These are phyloP conservation scores for Tenualosa ilisha DNA, from an alignment of 2,797 vertebrate species.

Conservation along the genomic window DNA sequence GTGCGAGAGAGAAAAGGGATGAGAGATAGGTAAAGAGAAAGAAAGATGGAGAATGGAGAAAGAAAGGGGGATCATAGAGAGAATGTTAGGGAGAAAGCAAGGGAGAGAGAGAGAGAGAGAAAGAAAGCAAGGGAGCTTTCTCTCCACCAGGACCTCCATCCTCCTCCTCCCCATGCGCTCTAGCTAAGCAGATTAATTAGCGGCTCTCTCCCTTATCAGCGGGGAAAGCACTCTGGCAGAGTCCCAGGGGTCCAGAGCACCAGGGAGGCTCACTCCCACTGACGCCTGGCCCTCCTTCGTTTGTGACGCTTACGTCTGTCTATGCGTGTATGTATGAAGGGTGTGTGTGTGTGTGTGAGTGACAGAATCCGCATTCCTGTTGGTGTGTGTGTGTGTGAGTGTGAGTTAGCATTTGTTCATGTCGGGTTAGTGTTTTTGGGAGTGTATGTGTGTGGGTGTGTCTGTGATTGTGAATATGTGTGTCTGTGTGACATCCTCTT, in stretches of 20 bases:
- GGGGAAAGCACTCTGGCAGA: slow-evolving; percentile 55
- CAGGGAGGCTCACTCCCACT: slow-evolving; percentile 50
- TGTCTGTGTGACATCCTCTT: background rate
- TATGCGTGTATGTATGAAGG: slow-evolving; percentile 15
- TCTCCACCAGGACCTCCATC: background rate
- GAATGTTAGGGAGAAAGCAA: background rate
- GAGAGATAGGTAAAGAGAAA: background rate
- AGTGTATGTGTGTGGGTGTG: background rate
- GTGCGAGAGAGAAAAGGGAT: background rate
- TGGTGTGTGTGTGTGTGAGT: background rate
- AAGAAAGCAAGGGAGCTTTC: background rate
- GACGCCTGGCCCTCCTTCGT: slow-evolving; percentile 35
- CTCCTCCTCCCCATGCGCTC: slow-evolving; percentile 38
- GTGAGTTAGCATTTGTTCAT: background rate
- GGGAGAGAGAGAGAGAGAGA: background rate
- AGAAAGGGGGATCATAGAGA: too few relatives aligned
- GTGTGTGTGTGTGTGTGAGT: background rate
- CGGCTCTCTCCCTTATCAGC: slow-evolving; percentile 59
- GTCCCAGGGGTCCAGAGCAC: slow-evolving; percentile 50
- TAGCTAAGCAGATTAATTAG: slow-evolving; percentile 65
- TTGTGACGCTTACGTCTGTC: slow-evolving; percentile 21
- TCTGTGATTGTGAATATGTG: background rate
- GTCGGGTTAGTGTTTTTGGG: background rate
- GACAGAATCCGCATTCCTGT: background rate
- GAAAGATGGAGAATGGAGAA: background rate